Conservation (phyloP, 2,797 vertebrate species). For the Mus spretus region DNA sequence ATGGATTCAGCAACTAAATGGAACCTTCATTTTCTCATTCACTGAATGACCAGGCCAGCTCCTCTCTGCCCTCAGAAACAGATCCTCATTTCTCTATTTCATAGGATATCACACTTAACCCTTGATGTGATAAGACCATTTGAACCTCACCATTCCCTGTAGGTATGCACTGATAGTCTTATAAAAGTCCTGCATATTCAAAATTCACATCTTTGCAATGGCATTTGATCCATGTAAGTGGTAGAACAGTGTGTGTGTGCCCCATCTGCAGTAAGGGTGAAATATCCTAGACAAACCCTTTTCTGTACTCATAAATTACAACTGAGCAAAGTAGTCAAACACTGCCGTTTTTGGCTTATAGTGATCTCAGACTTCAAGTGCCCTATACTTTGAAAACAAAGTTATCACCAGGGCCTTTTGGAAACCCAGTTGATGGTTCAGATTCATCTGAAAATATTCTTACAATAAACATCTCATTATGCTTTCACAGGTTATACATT, state of each 20-base stretch:
- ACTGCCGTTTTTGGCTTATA: neutral
- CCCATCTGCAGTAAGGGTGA: neutral
- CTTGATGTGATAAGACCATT: neutral
- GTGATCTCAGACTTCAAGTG: neutral
- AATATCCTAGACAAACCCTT: neutral
- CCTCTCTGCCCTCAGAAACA: constrained; percentile 15
- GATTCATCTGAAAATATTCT: neutral
- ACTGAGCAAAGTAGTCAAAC: neutral
- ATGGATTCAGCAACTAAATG: constrained; percentile 59
- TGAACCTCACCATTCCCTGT: neutral
- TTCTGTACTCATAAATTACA: neutral
- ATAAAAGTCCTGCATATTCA: rapidly evolving
- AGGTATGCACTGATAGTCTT: neutral
- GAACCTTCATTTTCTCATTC: constrained; percentile 75
- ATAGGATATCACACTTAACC: constrained; percentile 5
- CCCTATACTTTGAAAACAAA: neutral
- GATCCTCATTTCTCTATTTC: constrained; percentile 52
- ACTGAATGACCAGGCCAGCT: constrained; percentile 44
- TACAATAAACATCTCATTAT: neutral
- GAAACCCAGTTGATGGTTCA: neutral
- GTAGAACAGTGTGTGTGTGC: neutral
- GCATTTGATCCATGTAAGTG: neutral
- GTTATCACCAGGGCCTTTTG: neutral
- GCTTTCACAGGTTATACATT: neutral
- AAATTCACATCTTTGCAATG: neutral